phyloP scores from a whole-genome alignment of 2,797 vertebrate species.

The Staurois parvus region DNA sequence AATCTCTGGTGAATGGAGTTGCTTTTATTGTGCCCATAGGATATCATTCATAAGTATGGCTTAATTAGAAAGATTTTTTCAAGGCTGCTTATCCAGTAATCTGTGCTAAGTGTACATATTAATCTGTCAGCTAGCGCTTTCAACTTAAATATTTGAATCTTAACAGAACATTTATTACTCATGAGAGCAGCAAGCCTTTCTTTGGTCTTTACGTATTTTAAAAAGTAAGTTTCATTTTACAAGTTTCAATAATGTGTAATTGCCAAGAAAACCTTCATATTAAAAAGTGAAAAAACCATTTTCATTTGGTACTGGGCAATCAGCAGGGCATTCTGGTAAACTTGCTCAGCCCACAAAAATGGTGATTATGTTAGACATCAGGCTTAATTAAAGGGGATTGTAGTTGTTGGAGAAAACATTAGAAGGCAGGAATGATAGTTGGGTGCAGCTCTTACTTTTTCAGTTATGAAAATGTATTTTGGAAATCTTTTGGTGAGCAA shows the following conservation, averaged over 20 bases:
- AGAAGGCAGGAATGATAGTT: too few species aligned
- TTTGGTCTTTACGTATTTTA: not conserved
- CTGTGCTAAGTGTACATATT: slow-evolving; percentile 13
- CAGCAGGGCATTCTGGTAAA: not conserved
- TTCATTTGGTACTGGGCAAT: not conserved
- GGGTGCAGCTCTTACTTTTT: too few species aligned
- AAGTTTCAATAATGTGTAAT: not conserved
- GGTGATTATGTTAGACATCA: too few species aligned
- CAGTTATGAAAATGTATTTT: too few species aligned
- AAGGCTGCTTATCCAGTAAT: slow-evolving; percentile 3
- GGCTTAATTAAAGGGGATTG: too few species aligned
- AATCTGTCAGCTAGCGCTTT: slow-evolving; percentile 5
- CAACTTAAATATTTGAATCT: not conserved
- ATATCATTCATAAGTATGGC: slow-evolving; percentile 39
- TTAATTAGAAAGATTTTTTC: slow-evolving; percentile 51
- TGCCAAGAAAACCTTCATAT: not conserved
- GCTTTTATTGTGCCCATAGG: slow-evolving; percentile 40
- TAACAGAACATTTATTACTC: not conserved
- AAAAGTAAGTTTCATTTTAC: not conserved
- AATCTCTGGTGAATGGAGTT: slow-evolving; percentile 33
- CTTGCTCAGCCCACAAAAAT: not conserved
- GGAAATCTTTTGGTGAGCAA: too few species aligned
- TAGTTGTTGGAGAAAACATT: too few species aligned
- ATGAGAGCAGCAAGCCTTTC: not conserved
- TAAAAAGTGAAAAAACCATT: not conserved